Conservation (phyloP, 2,888 invertebrate species). For the Sipunculus nudus region DNA sequence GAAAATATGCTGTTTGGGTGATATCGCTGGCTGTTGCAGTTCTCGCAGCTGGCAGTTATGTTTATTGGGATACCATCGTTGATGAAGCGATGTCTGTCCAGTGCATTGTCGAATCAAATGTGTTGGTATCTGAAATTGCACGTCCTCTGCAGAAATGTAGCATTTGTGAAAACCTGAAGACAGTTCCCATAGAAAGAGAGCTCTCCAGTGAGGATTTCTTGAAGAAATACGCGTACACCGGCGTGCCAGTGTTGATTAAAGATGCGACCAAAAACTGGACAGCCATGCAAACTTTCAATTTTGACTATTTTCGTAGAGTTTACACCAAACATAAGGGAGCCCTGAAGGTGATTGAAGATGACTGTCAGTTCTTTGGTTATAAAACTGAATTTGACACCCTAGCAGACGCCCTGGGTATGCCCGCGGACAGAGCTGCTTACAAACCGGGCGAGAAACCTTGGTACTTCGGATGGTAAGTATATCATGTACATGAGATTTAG, state of each 20-base stretch:
- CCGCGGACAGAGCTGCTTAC: slow-evolving; percentile 73
- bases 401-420: slow-evolving; percentile 81
- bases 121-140: slow-evolving; percentile 86
- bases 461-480: slow-evolving; percentile 88
- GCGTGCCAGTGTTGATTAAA: slow-evolving; percentile 82
- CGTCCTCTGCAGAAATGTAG: slow-evolving; percentile 83
- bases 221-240: slow-evolving; percentile 78
- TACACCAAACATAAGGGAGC: slow-evolving; percentile 69
- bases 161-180: slow-evolving; percentile 77
- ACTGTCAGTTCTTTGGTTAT: slow-evolving; percentile 88
- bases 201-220: slow-evolving; percentile 74
- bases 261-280: slow-evolving; percentile 81
- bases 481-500: too few species aligned
- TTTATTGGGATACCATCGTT: too few species aligned
- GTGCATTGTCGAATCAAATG: slow-evolving; percentile 85
- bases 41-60: too few species aligned
- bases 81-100: too few species aligned
- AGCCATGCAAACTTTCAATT: slow-evolving; percentile 71
- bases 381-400: slow-evolving; percentile 82
- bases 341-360: slow-evolving; percentile 79
- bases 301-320: slow-evolving; percentile 47
- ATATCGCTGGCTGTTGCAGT: too few species aligned
- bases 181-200: slow-evolving; percentile 71
- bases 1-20: too few species aligned
- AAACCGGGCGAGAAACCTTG: slow-evolving; percentile 76